Evolutionary conservation across 2,888 invertebrate species (phyloP).

Genomic region (Cepaea hortensis): DNA sequence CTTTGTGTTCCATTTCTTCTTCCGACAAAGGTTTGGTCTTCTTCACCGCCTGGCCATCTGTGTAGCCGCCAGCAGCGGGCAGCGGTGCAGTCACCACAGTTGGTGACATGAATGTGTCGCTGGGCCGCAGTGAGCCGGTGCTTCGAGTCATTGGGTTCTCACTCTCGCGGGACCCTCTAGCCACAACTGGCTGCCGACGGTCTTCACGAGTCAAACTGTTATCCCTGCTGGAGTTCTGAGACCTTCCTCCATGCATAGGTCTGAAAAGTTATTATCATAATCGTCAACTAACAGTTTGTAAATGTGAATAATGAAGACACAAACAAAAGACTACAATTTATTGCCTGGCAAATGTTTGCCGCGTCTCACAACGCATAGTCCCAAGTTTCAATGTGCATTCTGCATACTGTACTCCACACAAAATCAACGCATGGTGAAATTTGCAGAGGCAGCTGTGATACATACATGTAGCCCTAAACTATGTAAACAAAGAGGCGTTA

Average conservation of each 20-base stretch:
- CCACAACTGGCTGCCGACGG: conserved; percentile 16
- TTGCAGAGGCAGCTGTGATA: too few species aligned
- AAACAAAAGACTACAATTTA: too few species aligned
- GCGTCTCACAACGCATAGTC: too few species aligned
- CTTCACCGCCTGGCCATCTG: conserved; percentile 38
- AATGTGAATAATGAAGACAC: too few species aligned
- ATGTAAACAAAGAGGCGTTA: too few species aligned
- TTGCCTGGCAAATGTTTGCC: too few species aligned
- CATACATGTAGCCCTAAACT: too few species aligned
- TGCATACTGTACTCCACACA: too few species aligned
- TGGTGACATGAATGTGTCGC: not conserved
- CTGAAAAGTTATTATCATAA: conserved; percentile 37
- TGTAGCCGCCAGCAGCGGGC: not conserved
- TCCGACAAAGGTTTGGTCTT: conserved; percentile 56
- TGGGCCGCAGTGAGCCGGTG: conserved; percentile 31
- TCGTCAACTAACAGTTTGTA: too few species aligned
- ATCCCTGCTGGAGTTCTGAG: conserved; percentile 61
- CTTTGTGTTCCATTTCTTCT: conserved; percentile 76
- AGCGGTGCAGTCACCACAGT: not conserved
- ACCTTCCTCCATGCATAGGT: conserved; percentile 54
- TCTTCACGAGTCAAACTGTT: conserved; percentile 60
- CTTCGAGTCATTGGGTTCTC: conserved; percentile 44
- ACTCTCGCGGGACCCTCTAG: conserved; percentile 48
- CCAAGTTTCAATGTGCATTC: too few species aligned
- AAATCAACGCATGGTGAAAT: too few species aligned